phyloP scores from a whole-genome alignment of 2,888 invertebrate genomes.

The Ferrisia virgata region DNA sequence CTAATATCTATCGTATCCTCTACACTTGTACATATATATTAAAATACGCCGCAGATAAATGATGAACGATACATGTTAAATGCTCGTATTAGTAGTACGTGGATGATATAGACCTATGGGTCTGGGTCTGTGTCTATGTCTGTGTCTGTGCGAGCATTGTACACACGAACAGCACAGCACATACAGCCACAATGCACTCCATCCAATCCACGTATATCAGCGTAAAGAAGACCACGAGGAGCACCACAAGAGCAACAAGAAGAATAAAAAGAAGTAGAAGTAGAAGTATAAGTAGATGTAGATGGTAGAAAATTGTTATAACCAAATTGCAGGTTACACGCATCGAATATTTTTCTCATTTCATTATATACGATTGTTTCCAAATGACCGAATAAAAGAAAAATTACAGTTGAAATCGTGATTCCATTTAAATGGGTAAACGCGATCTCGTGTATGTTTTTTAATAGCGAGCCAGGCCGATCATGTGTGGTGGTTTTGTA shows the following conservation, averaged over 20 bases:
- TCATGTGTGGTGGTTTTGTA: constrained; percentile 34
- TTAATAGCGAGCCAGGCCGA: constrained; percentile 25
- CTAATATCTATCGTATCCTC: too few relatives aligned
- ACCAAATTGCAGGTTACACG: constrained; percentile 45
- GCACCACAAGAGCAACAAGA: background rate
- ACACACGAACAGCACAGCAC: too few relatives aligned
- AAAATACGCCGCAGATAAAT: too few relatives aligned
- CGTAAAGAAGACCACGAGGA: too few relatives aligned
- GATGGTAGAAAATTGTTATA: constrained; percentile 23
- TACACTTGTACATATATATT: too few relatives aligned
- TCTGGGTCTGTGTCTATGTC: too few relatives aligned
- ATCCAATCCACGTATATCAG: too few relatives aligned
- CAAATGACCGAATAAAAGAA: constrained; percentile 45
- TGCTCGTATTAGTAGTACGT: too few relatives aligned
- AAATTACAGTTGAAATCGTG: constrained; percentile 45
- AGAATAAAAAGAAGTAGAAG: background rate
- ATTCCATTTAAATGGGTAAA: constrained; percentile 44
- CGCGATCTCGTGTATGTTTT: constrained; percentile 44
- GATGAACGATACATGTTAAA: too few relatives aligned
- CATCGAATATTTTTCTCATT: constrained; percentile 45
- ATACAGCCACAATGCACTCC: too few relatives aligned
- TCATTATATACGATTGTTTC: constrained; percentile 45
- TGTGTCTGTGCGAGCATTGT: too few relatives aligned
- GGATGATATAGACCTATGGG: too few relatives aligned
- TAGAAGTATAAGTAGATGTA: background rate